phyloP scores from a whole-genome alignment of 1,140 invertebrate species.

The Limonius californicus region DNA sequence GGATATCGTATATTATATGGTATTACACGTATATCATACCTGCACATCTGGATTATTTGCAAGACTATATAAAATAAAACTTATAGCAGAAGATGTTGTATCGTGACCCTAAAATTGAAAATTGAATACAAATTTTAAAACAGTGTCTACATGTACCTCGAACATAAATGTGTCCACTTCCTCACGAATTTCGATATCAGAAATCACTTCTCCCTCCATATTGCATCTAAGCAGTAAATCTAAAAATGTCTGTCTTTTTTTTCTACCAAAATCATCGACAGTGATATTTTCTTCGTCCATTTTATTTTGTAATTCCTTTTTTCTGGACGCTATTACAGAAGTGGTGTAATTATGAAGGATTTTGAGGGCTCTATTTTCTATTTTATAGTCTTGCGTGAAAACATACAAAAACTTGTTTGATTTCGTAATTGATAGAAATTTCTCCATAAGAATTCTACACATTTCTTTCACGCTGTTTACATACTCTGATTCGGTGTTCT shows the following conservation, averaged over 20 bases:
- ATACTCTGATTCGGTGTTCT: neutral
- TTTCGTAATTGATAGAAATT: neutral
- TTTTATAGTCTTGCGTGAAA: neutral
- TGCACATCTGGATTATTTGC: too few species aligned
- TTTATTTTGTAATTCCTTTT: neutral
- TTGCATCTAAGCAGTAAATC: neutral
- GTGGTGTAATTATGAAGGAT: neutral
- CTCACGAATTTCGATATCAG: neutral
- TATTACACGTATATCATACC: too few species aligned
- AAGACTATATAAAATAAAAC: too few species aligned
- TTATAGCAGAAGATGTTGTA: too few species aligned
- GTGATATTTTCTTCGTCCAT: neutral
- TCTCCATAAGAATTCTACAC: too few species aligned
- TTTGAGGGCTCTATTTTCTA: neutral
- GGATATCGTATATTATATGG: too few species aligned
- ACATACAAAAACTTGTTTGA: neutral
- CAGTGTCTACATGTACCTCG: too few species aligned
- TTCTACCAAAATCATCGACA: neutral
- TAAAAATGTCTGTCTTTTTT: neutral
- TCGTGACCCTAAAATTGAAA: too few species aligned
- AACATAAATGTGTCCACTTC: neutral
- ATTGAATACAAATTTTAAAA: too few species aligned
- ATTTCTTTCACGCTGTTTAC: neutral
- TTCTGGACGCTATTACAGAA: neutral
- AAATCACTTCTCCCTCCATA: neutral